Conservation (phyloP, 2,797 vertebrate genomes). For the Morus bassanus region DNA sequence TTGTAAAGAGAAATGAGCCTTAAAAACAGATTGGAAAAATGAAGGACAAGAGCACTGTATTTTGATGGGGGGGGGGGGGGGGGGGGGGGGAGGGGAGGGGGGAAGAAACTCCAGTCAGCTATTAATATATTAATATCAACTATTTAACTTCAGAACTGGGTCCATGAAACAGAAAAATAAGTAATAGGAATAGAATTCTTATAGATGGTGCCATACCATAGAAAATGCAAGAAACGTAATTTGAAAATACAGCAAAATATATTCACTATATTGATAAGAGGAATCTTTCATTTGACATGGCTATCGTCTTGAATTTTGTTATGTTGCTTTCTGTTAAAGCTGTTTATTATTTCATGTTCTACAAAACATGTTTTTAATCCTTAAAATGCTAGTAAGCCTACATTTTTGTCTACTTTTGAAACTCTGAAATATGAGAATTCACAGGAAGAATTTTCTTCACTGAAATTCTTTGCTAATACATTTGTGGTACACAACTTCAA, state of each 20-base stretch:
- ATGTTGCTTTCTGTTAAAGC: not conserved
- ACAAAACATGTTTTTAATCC: not conserved
- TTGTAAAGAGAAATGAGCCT: not conserved
- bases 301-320: not conserved
- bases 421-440: not conserved
- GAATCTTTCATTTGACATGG: not conserved
- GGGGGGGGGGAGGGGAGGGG: no score
- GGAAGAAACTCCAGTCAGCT: not conserved
- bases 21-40: not conserved
- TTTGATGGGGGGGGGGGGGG: not conserved
- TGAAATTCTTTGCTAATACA: not conserved
- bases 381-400: not conserved
- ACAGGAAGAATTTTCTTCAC: not conserved
- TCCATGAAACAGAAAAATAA: not conserved
- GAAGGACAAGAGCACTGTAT: not conserved
- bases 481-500: not conserved
- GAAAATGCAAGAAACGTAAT: not conserved
- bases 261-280: not conserved
- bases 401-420: not conserved
- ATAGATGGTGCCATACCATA: not conserved
- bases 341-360: not conserved
- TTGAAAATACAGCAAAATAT: not conserved
- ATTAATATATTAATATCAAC: not conserved
- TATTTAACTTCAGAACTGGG: not conserved
- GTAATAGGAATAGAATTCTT: not conserved